A percentile compares a stretch with the other conserved stretches of the same genome.
phyloP scores from a whole-genome alignment of 2,888 invertebrate genomes.

The Cheilosia variabilis region DNA sequence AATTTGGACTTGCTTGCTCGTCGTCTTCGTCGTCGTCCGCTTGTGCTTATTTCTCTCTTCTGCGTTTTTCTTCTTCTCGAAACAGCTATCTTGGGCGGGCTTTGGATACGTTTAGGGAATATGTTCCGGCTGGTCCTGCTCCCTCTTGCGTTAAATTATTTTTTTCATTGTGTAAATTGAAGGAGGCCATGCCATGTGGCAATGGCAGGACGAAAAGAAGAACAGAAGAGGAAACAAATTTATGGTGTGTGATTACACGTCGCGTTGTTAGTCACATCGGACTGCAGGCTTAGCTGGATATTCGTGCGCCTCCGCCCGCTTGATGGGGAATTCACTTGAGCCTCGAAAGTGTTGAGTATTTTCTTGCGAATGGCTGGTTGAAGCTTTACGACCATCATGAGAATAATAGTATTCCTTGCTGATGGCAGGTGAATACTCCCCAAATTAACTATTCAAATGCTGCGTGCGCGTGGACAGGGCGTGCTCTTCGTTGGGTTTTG shows the following conservation, averaged over 20 bases:
- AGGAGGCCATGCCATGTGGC: conserved; percentile 12
- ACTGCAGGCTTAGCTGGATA: conserved; percentile 13
- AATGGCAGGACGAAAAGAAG: conserved; percentile 9
- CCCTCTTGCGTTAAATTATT: conserved; percentile 71
- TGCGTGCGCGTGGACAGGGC: conserved; percentile 55
- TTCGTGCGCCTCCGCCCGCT: not conserved
- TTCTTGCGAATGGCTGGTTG: conserved; percentile 44
- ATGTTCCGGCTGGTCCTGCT: conserved; percentile 55
- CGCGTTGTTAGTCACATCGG: conserved; percentile 65
- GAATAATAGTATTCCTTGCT: conserved; percentile 55
- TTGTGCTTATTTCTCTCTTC: conserved; percentile 42
- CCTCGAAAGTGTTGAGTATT: conserved; percentile 38
- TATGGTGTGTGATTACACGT: conserved; percentile 74
- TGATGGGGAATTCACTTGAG: conserved; percentile 49
- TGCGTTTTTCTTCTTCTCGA: not conserved
- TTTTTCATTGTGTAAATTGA: conserved; percentile 73
- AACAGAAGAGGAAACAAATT: conserved; percentile 43
- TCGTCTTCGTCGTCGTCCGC: conserved; percentile 17
- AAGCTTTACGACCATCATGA: conserved; percentile 72
- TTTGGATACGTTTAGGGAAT: conserved; percentile 61
- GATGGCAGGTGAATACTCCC: conserved; percentile 61
- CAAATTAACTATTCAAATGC: conserved; percentile 72
- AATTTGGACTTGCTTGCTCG: conserved; percentile 60
- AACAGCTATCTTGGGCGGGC: conserved; percentile 27
- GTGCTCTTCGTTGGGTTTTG: not conserved